These are phyloP conservation scores for Hydrochoerus hydrochaeris DNA, from an alignment of 2,113 vertebrate species.

Conservation along the genomic window DNA sequence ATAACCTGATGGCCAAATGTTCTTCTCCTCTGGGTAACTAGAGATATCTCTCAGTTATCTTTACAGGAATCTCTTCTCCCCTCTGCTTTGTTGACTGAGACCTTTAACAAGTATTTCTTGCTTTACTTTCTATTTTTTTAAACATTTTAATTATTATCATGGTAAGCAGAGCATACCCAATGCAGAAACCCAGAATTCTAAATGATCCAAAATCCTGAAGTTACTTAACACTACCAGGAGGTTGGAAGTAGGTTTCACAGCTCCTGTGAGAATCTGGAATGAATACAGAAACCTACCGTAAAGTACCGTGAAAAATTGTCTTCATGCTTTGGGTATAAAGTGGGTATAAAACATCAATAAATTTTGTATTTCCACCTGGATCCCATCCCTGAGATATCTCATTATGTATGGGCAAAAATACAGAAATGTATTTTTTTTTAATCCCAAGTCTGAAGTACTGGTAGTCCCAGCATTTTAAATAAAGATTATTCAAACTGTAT, in stretches of 20 bases:
- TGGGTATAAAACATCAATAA: neutral
- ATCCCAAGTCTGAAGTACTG: neutral
- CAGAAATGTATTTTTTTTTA: neutral
- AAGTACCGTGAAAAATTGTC: neutral
- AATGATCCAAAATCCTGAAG: neutral
- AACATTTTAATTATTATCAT: no score
- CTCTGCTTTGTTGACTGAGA: no score
- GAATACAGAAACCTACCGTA: neutral
- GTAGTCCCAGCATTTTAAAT: neutral
- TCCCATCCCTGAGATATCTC: neutral
- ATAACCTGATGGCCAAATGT: no score
- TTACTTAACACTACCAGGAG: no score
- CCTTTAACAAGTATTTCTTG: no score
- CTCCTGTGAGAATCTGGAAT: no score
- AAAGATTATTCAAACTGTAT: neutral
- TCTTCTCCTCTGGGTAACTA: no score
- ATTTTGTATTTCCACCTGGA: neutral
- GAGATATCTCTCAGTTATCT: no score
- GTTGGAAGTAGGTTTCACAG: neutral
- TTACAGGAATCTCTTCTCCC: no score
- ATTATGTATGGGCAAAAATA: no score
- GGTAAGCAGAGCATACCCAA: no score
- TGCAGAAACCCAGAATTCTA: neutral
- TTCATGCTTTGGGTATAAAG: neutral
- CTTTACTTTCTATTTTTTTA: no score